Conservation (phyloP, 2,113 vertebrate species). For the Nyctibius bracteatus region DNA sequence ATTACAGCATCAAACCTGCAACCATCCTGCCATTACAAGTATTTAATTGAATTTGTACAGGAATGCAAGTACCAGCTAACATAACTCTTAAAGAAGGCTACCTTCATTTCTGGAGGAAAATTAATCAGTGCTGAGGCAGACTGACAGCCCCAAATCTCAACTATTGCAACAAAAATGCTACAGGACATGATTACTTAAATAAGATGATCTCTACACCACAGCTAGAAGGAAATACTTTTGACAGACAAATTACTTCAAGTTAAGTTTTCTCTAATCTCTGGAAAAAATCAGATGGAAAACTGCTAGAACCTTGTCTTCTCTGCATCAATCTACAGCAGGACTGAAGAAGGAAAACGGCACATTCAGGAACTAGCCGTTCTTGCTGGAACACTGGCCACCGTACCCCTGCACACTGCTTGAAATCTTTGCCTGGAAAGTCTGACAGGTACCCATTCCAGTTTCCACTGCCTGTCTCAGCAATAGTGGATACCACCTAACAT, state of each 20-base stretch:
- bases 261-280: background rate
- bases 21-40: background rate
- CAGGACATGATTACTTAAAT: background rate
- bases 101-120: background rate
- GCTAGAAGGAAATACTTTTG: background rate
- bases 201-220: background rate
- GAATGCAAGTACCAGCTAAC: background rate
- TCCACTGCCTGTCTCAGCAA: background rate
- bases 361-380: background rate
- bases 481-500: background rate
- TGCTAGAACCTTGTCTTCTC: background rate
- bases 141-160: background rate
- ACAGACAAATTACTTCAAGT: background rate
- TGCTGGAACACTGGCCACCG: background rate
- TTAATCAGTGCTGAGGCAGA: background rate
- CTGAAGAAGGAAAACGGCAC: background rate
- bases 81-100: background rate
- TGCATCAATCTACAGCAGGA: background rate
- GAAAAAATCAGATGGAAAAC: background rate
- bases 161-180: background rate
- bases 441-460: background rate
- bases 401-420: background rate
- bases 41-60: background rate
- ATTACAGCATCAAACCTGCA: background rate
- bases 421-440: background rate